A percentile compares a stretch with the other conserved stretches of the same genome.
Conservation (phyloP, 53 echinoderm and acorn worm genomes). For the Mesocentrotus franciscanus region DNA sequence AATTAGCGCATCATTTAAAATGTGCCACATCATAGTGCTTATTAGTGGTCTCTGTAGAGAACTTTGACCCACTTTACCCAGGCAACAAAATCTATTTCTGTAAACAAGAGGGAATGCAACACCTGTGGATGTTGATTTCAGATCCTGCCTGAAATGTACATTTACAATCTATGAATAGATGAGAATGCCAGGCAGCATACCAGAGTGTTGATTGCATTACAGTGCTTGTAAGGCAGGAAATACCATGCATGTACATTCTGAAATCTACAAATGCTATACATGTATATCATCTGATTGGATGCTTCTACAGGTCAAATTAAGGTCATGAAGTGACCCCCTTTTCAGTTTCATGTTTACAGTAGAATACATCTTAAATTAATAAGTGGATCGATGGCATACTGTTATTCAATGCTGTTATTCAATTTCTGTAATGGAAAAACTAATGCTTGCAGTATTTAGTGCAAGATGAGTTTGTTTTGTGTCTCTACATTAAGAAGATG, state of each 20-base stretch:
- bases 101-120: slow-evolving; percentile 20
- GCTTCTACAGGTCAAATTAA: neutral
- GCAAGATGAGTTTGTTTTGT: too few species aligned
- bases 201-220: neutral
- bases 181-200: neutral
- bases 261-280: neutral
- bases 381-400: too few species aligned
- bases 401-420: too few species aligned
- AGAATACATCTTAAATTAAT: too few species aligned
- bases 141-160: slow-evolving; percentile 23
- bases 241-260: slow-evolving; percentile 12
- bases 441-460: too few species aligned
- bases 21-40: too few species aligned
- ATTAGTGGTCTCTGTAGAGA: neutral
- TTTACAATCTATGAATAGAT: neutral
- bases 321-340: neutral
- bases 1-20: too few species aligned
- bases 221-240: neutral
- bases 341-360: too few species aligned
- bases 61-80: neutral
- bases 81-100: neutral
- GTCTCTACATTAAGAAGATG: too few species aligned
- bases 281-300: neutral
- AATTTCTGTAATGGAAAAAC: too few species aligned
- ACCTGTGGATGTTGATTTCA: neutral